Evolutionary conservation across 2,113 vertebrate genomes (phyloP), one percentile per base, ranked within the genome.

Genomic region (Triplophysa siluroides): DNA sequence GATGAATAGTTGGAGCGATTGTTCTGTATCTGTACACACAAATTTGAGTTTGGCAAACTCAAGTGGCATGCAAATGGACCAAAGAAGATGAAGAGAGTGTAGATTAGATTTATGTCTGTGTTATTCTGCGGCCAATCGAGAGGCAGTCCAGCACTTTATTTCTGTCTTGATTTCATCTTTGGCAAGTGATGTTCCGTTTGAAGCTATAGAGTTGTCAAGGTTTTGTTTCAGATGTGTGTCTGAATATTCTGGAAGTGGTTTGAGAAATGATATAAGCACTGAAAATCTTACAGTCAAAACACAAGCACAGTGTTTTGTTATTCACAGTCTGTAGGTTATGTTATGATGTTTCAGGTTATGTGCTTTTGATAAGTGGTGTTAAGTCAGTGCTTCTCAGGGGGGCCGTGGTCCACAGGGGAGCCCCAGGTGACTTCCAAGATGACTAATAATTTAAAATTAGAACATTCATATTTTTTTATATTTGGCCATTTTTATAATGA

Each of bases 1-100:
- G 72, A 75, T 75, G 56, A 75, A 75, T 24, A 24, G 38, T 26
- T 43, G 61, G 72, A 45, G n/a, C 19, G 72, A 75, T 75, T 75
- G 54, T 58, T 14, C 50, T 16, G 54, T 29, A 75, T 75, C 58
- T 75, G n/a, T 73, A 43, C 41, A n/a, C 21, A 33, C 29, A 58
- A 38, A 58, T 72, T 58, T 14, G 24, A 61, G 14, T 61, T 74
- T 45, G 1, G 12, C 54, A 3, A 62, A 45, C 56, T 47, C 13
- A 23, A 75, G 41, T 75, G 41, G 38, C 33, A 62, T 45, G 54
- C 70, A 60, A 58, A 73, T 23, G 52, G 52, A 60, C 33, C 2
- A 23, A 73, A 60, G 43, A 18, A 45, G 69, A 74, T 60, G 54
- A 74, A 61, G 19, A 12, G 9, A 26, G 21, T 45, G 38, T 14